Conservation (phyloP, 2,888 invertebrate species). For the Brachynemurus nebulosus region DNA sequence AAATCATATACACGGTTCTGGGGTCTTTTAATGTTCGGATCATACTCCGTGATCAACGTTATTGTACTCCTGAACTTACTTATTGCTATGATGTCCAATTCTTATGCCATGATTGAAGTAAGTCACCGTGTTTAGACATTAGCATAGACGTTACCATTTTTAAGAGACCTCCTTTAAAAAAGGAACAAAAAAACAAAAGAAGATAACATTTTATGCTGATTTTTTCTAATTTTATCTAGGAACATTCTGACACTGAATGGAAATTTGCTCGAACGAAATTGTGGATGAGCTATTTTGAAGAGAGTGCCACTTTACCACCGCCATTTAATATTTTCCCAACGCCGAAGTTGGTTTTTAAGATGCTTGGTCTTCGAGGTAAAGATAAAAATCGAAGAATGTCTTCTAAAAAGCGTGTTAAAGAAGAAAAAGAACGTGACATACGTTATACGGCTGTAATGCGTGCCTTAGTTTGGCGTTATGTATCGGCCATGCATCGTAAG, state of each 20-base stretch:
- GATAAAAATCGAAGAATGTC: constrained; percentile 43
- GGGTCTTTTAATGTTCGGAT: constrained; percentile 92
- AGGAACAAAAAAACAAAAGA: not conserved
- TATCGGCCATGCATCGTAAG: constrained; percentile 73
- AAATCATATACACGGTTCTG: constrained; percentile 87
- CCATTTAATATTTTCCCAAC: constrained; percentile 90
- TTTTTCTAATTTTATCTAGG: constrained; percentile 40
- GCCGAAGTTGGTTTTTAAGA: constrained; percentile 60
- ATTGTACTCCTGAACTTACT: constrained; percentile 86
- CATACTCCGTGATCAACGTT: constrained; percentile 88
- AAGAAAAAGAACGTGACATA: constrained; percentile 52
- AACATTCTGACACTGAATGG: constrained; percentile 92
- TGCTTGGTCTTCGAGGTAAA: constrained; percentile 47
- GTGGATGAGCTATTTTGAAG: constrained; percentile 95
- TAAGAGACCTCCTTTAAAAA: not conserved
- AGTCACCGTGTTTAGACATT: constrained; percentile 27
- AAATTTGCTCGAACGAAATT: constrained; percentile 88
- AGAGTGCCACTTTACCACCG: constrained; percentile 77
- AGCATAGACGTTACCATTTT: not conserved
- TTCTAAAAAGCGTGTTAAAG: constrained; percentile 38
- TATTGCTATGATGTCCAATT: constrained; percentile 98
- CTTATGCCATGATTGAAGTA: constrained; percentile 84
- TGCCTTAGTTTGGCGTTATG: constrained; percentile 83
- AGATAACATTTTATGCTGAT: not conserved
- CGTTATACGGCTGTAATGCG: constrained; percentile 74